Evolutionary conservation across 2,113 vertebrate genomes (phyloP).

Genomic region (Corvus hawaiiensis): DNA sequence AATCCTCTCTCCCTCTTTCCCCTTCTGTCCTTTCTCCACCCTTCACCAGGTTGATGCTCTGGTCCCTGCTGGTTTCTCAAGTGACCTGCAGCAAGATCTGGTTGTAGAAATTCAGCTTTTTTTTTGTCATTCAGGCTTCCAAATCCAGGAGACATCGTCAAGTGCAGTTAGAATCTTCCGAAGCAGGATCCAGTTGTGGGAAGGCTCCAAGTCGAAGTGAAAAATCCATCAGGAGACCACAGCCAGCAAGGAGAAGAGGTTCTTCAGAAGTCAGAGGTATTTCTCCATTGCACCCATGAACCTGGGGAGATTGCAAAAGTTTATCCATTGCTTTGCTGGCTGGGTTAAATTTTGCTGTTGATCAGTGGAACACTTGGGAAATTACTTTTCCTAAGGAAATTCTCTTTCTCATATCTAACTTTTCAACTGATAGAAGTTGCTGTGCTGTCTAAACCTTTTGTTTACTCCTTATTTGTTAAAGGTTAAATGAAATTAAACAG

Average conservation of each 20-base stretch:
- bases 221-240: background rate
- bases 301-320: background rate
- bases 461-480: background rate
- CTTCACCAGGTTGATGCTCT: background rate
- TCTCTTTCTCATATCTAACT: background rate
- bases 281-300: background rate
- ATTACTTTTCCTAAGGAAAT: background rate
- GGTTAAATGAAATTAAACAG: background rate
- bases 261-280: slow-evolving; percentile 62
- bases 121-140: slow-evolving; percentile 65
- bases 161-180: slow-evolving; percentile 70
- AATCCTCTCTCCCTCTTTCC: background rate
- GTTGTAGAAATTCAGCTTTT: background rate
- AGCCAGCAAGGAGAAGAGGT: slow-evolving; percentile 21
- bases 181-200: background rate
- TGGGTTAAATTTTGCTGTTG: background rate
- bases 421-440: background rate
- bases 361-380: background rate
- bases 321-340: background rate
- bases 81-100: background rate
- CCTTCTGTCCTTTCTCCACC: background rate
- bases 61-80: background rate
- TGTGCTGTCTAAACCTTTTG: background rate
- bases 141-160: slow-evolving; percentile 88
- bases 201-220: background rate